Percentiles rank a stretch among this genome's conserved stretches.
Evolutionary conservation across 2,113 vertebrate genomes (phyloP).

Genomic region (Neomonachus schauinslandi): DNA sequence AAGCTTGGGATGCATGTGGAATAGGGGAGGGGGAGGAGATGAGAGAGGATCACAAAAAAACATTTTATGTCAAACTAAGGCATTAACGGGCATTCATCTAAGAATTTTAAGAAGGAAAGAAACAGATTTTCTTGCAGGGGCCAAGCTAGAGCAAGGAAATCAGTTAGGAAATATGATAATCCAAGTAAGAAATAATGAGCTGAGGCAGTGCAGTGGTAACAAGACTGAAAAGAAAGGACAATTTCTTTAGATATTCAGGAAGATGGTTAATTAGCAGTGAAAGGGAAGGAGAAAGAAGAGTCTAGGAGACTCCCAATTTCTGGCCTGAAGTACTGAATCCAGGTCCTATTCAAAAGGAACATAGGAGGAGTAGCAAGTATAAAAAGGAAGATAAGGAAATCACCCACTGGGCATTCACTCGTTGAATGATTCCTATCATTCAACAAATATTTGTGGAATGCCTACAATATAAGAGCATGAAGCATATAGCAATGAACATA

Average conservation of each 20-base stretch:
- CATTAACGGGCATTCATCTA: background rate
- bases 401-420: background rate
- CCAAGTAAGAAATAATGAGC: slow-evolving; percentile 26
- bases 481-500: background rate
- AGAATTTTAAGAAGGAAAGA: background rate
- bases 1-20: background rate
- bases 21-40: background rate
- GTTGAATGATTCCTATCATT: background rate
- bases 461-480: background rate
- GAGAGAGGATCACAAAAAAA: background rate
- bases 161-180: background rate
- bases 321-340: background rate
- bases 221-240: background rate
- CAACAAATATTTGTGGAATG: background rate
- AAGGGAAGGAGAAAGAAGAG: background rate
- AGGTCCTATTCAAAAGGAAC: background rate
- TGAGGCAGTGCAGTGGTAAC: background rate
- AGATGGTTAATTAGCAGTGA: background rate
- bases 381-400: background rate
- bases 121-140: background rate
- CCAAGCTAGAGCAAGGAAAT: background rate
- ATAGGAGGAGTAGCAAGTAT: background rate
- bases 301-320: background rate
- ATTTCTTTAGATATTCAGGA: background rate
- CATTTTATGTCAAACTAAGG: background rate